Percentiles rank a stretch among this genome's conserved stretches.
Conservation (phyloP, 1,140 invertebrate genomes). For the Armadillidium nasatum region DNA sequence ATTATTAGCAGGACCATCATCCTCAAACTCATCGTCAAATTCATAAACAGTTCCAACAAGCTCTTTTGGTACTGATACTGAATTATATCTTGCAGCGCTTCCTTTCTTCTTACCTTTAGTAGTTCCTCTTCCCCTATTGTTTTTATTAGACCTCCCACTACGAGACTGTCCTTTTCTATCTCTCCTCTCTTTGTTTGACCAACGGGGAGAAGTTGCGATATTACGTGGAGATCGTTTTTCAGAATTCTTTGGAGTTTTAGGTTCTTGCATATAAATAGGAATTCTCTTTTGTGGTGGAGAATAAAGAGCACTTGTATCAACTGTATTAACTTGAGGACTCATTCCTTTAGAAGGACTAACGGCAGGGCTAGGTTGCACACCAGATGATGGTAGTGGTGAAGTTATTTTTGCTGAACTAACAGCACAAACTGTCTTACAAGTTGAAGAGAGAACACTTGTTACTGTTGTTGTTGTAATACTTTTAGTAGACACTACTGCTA, state of each 20-base stretch:
- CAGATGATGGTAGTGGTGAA: constrained; percentile 22
- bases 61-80: constrained; percentile 47
- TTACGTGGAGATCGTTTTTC: constrained; percentile 37
- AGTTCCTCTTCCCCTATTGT: constrained; percentile 40
- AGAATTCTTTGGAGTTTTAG: constrained; percentile 21
- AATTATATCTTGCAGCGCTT: constrained; percentile 60
- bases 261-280: constrained; percentile 41
- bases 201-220: constrained; percentile 32
- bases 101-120: constrained; percentile 48
- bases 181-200: constrained; percentile 39
- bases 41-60: constrained; percentile 80
- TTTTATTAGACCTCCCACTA: constrained; percentile 38
- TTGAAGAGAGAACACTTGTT: constrained; percentile 22
- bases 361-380: constrained; percentile 8
- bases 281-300: constrained; percentile 32
- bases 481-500: not conserved
- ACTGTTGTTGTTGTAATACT: constrained; percentile 18
- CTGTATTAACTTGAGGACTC: constrained; percentile 32
- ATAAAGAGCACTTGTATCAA: constrained; percentile 29
- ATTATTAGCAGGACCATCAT: constrained; percentile 49
- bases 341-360: constrained; percentile 24
- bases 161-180: constrained; percentile 40
- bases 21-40: constrained; percentile 67
- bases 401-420: constrained; percentile 37
- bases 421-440: constrained; percentile 18